These are phyloP conservation scores for Delichon dasypus DNA, from an alignment of 2,797 vertebrate genomes.

Conservation along the genomic window DNA sequence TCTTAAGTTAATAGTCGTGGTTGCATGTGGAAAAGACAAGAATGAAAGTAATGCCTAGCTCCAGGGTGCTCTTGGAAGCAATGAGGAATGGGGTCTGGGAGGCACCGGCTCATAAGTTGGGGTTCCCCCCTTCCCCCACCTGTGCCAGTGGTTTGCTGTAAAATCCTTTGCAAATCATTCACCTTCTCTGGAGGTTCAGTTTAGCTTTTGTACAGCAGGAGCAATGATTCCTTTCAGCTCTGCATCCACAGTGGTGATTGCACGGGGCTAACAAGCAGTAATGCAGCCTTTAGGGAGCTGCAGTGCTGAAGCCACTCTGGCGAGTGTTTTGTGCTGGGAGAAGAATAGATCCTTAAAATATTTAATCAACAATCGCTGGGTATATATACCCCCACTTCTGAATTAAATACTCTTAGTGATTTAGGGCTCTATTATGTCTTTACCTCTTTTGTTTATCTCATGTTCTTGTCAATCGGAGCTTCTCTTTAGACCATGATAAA, in stretches of 20 bases:
- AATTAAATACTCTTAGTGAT: neutral
- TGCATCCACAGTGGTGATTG: neutral
- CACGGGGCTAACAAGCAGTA: neutral
- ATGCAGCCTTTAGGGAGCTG: neutral
- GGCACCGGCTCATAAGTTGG: fast-evolving
- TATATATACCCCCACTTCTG: neutral
- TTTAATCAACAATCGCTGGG: slow-evolving; percentile 9
- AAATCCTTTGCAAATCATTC: neutral
- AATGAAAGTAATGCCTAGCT: neutral
- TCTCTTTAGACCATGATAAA: neutral
- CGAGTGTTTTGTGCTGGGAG: neutral
- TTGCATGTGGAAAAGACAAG: neutral
- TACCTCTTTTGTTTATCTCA: slow-evolving; percentile 33
- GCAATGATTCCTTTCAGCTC: slow-evolving; percentile 35
- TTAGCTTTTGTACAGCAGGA: slow-evolving; percentile 4
- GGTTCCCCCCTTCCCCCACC: neutral
- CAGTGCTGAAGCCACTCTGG: neutral
- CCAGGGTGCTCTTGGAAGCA: neutral
- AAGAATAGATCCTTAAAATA: slow-evolving; percentile 36
- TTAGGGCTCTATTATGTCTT: slow-evolving; percentile 4
- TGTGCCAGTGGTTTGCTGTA: neutral
- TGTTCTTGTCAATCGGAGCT: neutral
- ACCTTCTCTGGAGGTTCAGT: slow-evolving; percentile 25
- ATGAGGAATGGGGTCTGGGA: neutral
- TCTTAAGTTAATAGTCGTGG: neutral